Conservation (phyloP, 2,888 invertebrate genomes). For the Lamellibrachia satsuma region DNA sequence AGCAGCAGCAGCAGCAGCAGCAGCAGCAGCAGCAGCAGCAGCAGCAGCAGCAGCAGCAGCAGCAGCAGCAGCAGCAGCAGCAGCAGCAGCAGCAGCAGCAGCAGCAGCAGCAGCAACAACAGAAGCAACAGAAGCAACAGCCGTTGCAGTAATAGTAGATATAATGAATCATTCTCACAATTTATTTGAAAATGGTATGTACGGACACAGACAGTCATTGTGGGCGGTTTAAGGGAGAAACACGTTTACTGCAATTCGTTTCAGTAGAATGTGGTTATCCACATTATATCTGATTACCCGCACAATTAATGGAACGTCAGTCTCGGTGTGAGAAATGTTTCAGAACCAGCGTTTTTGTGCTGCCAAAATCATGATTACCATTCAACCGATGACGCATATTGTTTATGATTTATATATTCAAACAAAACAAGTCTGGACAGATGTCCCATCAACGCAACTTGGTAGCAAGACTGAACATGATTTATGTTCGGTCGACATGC, state of each 20-base stretch:
- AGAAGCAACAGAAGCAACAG: too few species aligned
- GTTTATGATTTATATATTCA: background rate
- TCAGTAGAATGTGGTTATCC: background rate
- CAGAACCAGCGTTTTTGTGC: background rate
- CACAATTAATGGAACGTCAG: background rate
- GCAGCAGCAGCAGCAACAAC: too few species aligned
- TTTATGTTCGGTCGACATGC: background rate
- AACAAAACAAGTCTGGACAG: background rate
- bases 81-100: too few species aligned
- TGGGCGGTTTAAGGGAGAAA: background rate
- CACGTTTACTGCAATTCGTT: background rate
- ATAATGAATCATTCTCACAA: background rate
- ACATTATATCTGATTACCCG: background rate
- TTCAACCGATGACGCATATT: background rate
- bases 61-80: too few species aligned
- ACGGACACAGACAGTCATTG: background rate
- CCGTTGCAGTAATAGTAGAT: background rate
- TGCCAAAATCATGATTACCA: background rate
- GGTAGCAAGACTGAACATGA: background rate
- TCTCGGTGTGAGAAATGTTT: background rate
- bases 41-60: too few species aligned
- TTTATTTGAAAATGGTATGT: conserved; percentile 1
- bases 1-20: too few species aligned
- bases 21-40: too few species aligned
- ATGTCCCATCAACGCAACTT: background rate